Base-by-base conservation (phyloP, 2,888 invertebrate species). In the Eulithis prunata region DNA sequence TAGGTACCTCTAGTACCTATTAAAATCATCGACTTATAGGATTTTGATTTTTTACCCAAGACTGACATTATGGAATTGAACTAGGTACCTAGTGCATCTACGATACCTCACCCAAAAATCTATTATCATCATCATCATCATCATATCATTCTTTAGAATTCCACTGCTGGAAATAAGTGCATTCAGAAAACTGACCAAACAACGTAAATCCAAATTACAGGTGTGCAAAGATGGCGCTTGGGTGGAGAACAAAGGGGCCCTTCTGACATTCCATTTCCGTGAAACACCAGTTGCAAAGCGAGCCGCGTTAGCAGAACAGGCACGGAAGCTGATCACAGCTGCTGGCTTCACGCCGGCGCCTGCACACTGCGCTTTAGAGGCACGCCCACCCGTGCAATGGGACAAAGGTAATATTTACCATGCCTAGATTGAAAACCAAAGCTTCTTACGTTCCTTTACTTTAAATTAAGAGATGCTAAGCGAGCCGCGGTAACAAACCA, bases 311-410 rank as follows among this genome's bases (percentile, higher is more conserved):
- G 95, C 96, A 1, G 95, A 95, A n/a, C 94, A 95, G 77, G 97
- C 97, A 0, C 94, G 94, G 73, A 91, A 91, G 49, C 91, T 97
- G 59, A 97, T 98, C 78, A 94, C 95, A 66, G 95, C 94, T 10
- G 95, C 96, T 3, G 97, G 97, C 0, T 98, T 98, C 87, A 95
- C 95, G 70, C 96, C 97, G 1, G 96, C 96, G 52, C 94, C 95
- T 57, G 97, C 97, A 32, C 97, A 97, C 81, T 97, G 97, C 79
- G 98, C 98, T 0, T 93, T 98, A n/a, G 98, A 98, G 85, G 98
- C 98, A 0, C 96, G 97, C 73, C 98, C 98, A 5, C 98, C 97
- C 0, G 97, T 98, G 0, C 95, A 97, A 79, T 98, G 98, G 98
- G 97, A 98, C 86, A 98, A 98, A 87, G 97, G 96, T 93, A 75